Conservation (phyloP, 2,888 invertebrate species). For the Ennomos fuscantarius region DNA sequence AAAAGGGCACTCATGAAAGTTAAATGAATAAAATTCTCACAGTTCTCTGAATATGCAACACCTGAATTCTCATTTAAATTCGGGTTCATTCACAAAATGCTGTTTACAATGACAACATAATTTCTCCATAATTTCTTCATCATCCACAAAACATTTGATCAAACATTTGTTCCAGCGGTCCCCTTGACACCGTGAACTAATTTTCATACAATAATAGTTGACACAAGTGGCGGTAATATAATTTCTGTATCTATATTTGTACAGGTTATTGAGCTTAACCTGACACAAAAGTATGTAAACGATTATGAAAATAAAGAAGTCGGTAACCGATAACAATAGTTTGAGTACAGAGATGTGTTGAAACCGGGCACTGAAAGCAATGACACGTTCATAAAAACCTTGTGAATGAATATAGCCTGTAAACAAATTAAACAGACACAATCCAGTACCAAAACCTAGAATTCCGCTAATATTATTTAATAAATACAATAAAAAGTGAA, state of each 20-base stretch:
- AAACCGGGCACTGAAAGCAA: constrained; percentile 15
- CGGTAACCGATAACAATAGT: constrained; percentile 25
- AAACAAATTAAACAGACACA: background rate
- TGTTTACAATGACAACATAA: constrained; percentile 11
- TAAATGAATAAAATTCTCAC: background rate
- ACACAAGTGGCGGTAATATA: constrained; percentile 17
- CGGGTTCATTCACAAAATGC: constrained; percentile 8
- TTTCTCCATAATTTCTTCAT: constrained; percentile 26
- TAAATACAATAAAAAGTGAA: no score
- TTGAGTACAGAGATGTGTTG: constrained; percentile 3
- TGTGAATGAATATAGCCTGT: background rate
- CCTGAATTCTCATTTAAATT: background rate
- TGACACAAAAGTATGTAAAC: constrained; percentile 19
- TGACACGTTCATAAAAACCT: constrained; percentile 11
- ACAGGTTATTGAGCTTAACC: constrained; percentile 16
- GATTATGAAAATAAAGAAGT: constrained; percentile 32
- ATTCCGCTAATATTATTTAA: no score
- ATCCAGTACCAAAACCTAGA: no score
- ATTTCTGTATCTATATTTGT: constrained; percentile 27
- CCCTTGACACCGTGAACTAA: constrained; percentile 42
- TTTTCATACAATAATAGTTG: constrained; percentile 25
- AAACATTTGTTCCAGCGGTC: constrained; percentile 6
- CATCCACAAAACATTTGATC: constrained; percentile 16
- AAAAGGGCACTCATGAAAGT: no score
- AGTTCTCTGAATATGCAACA: background rate